These are phyloP conservation scores for Hydractinia echinata DNA, from an alignment of 30 jellyfish, hydroid and myxozoan species.

Conservation along the genomic window DNA sequence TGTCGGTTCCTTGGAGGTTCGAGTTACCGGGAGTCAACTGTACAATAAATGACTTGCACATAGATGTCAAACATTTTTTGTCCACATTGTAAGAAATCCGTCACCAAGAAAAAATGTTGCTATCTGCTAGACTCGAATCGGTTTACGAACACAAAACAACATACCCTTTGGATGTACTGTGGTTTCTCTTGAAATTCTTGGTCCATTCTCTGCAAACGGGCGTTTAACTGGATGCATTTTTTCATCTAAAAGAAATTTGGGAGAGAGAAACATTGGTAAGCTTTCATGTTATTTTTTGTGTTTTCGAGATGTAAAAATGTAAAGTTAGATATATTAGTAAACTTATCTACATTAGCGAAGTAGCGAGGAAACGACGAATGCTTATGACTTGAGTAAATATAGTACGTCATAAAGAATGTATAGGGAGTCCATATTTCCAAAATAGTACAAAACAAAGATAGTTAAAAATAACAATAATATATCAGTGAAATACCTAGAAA, in stretches of 20 bases:
- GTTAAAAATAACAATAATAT: too few relatives aligned
- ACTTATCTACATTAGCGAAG: too few relatives aligned
- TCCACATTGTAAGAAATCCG: background rate
- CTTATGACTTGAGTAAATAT: too few relatives aligned
- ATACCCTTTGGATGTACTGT: conserved; percentile 86
- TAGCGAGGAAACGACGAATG: too few relatives aligned
- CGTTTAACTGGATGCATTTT: conserved; percentile 67
- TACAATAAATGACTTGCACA: background rate
- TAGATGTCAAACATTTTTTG: background rate
- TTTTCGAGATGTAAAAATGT: background rate
- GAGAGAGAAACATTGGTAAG: background rate
- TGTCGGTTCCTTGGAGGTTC: too few relatives aligned
- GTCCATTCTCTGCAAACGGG: conserved; percentile 76
- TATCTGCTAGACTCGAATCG: background rate
- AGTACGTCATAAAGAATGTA: too few relatives aligned
- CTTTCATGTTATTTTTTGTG: background rate
- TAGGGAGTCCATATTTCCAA: too few relatives aligned
- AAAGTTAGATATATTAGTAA: background rate
- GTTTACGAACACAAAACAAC: background rate
- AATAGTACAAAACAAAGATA: too few relatives aligned
- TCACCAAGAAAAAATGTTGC: background rate
- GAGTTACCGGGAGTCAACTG: too few relatives aligned
- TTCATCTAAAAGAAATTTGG: conserved; percentile 37
- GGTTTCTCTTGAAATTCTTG: conserved; percentile 76
- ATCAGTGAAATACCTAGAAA: too few relatives aligned